Base-by-base conservation (phyloP, 2,888 invertebrate species). In the Cheilosia scutellata region DNA sequence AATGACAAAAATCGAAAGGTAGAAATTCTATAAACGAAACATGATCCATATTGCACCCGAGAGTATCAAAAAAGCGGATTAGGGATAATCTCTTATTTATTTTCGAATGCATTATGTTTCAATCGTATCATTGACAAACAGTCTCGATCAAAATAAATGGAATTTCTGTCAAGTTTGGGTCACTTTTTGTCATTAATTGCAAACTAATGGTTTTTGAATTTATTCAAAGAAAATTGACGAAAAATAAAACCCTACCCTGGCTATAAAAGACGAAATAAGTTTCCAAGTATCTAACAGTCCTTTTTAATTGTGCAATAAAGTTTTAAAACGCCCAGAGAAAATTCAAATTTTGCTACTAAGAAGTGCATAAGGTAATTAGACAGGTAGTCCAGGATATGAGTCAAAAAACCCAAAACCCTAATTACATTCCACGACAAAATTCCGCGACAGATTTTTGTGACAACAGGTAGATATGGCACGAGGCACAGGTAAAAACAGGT, bases 301-400 rank as follows among this genome's bases (percentile, higher is more conserved):
- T 16, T 20, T 71, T 78, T 72, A 49, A 76, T 82, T 82, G 70
- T 37, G 42, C 65, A 76, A 72, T 82, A 53, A 76, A 82, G 42
- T 49, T 53, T 27, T 1, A 4, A 16, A 27, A 49, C 6, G n/a
- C 6, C 5, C 25, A 37, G 11, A 11, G 20, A 25, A 57, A 66
- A 37, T 40, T 2, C 1, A 53, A 53, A 53, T 51, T 55, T 25
- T n/a, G 20, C 42, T 58, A 58, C 58, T 13, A 27, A 16, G 40
- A 71, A 55, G 5, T 68, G 55, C 31, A 57, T 9, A 27, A 27
- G 40, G 57, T 57, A 82, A 82, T 76, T 70, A 82, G 51, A 11
- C 65, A 72, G 66, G 72, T 82, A 74, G 60, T 31, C 25, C 71
- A 70, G 51, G 68, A 78, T 58, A 58, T 62, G 51, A 74, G 29